Evolutionary conservation across 2,888 invertebrate genomes (phyloP).

Genomic region (Caenorhabditis angaria): DNA sequence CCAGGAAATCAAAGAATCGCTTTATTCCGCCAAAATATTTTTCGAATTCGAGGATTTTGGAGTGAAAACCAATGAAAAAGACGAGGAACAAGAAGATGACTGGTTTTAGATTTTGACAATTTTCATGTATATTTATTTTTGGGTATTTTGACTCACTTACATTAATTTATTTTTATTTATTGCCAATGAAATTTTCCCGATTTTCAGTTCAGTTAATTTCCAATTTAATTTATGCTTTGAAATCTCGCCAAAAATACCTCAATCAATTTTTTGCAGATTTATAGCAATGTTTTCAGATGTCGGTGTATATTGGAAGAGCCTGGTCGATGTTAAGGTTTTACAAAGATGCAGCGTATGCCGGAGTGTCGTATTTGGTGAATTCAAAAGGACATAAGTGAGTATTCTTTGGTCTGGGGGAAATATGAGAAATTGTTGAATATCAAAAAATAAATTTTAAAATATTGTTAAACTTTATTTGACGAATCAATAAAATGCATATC

Average conservation of each 20-base stretch:
- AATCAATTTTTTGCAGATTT: background rate
- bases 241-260: background rate
- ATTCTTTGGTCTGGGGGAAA: background rate
- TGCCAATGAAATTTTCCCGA: too few relatives aligned
- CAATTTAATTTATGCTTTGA: background rate
- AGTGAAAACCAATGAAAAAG: background rate
- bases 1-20: background rate
- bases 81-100: background rate
- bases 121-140: background rate
- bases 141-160: background rate
- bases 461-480: too few relatives aligned
- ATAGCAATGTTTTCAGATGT: slow-evolving; percentile 9
- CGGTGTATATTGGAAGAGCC: slow-evolving; percentile 32
- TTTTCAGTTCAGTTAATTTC: background rate
- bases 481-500: too few relatives aligned
- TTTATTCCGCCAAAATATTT: background rate
- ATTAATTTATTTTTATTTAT: background rate
- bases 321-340: slow-evolving; percentile 53
- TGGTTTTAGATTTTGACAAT: background rate
- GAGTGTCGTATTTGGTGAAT: slow-evolving; percentile 53
- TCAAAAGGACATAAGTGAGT: slow-evolving; percentile 38
- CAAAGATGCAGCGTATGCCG: slow-evolving; percentile 56
- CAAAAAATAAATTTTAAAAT: too few relatives aligned
- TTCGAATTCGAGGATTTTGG: background rate
- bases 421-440: background rate